Percentiles rank a stretch among this genome's conserved stretches.
These are phyloP conservation scores for Nematostella vectensis DNA, from an alignment of 92 coral and sea anemone species.

Conservation along the genomic window DNA sequence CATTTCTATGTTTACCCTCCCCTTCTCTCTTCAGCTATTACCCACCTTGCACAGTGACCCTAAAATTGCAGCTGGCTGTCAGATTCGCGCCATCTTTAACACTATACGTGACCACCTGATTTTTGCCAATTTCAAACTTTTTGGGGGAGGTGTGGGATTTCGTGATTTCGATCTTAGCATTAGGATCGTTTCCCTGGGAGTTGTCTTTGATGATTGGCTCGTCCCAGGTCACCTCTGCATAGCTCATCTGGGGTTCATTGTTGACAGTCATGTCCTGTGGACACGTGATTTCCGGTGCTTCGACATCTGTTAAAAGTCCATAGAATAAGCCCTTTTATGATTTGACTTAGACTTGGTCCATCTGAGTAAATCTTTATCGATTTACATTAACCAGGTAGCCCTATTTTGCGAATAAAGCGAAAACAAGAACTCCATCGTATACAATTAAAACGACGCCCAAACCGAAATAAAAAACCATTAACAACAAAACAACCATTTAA, in stretches of 20 bases:
- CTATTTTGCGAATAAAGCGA: not conserved
- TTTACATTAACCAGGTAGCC: conserved; percentile 1
- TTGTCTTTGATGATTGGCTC: conserved; percentile 58
- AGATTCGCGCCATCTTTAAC: conserved; percentile 48
- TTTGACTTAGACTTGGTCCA: no score
- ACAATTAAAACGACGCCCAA: no score
- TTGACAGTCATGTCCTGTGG: conserved; percentile 32
- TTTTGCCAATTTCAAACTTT: conserved; percentile 52
- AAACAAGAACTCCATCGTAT: no score
- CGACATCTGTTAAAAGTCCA: conserved; percentile 27
- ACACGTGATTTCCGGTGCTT: conserved; percentile 53
- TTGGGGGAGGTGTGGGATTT: conserved; percentile 45
- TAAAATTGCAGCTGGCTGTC: conserved; percentile 41
- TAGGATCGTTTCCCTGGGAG: conserved; percentile 57
- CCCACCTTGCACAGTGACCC: conserved; percentile 59
- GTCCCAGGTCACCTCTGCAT: conserved; percentile 61
- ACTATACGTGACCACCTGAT: conserved; percentile 35
- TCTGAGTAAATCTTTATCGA: not conserved
- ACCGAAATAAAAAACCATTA: no score
- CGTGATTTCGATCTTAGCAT: conserved; percentile 57
- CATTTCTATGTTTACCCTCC: not conserved
- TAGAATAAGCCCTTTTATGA: no score
- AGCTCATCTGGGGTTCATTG: conserved; percentile 42
- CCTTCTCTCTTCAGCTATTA: not conserved
- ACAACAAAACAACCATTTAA: no score